These are phyloP conservation scores for Rousettus leschenaultii DNA, from an alignment of 2,113 vertebrate genomes.

Conservation along the genomic window DNA sequence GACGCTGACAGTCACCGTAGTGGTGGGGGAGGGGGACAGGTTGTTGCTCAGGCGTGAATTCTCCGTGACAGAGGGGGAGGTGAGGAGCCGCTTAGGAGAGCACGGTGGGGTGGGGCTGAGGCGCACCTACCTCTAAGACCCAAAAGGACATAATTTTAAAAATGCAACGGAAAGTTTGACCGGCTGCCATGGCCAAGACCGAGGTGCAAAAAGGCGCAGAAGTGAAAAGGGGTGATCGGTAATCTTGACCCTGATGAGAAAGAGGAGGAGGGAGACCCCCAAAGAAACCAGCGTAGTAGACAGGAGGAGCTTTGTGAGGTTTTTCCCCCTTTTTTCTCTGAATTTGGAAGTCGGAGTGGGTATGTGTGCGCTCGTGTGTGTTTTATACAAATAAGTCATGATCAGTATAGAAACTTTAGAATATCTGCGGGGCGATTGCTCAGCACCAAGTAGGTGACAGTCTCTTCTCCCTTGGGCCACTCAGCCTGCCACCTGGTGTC, in stretches of 20 bases:
- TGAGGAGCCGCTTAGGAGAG: neutral
- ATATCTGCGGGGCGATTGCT: neutral
- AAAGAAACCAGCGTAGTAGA: neutral
- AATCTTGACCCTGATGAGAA: neutral
- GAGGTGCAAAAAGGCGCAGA: neutral
- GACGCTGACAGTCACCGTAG: neutral
- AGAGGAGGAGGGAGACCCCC: neutral
- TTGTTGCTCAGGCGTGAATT: neutral
- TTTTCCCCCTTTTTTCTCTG: neutral
- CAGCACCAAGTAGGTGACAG: neutral
- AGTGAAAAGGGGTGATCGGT: neutral
- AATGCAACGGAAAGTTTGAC: neutral
- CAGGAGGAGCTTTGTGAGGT: rapidly evolving
- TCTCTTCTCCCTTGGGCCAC: neutral
- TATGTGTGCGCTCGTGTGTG: neutral
- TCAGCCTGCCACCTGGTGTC: neutral
- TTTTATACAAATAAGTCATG: neutral
- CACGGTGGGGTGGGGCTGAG: neutral
- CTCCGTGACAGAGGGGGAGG: neutral
- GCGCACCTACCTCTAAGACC: neutral
- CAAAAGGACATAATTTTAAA: neutral
- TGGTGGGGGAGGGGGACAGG: neutral
- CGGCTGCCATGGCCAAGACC: neutral
- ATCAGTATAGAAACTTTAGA: neutral
- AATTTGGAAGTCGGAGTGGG: neutral